A percentile compares a stretch with the other conserved stretches of the same genome.
These are phyloP conservation scores for Drosophila insularis DNA, from an alignment of 1,140 invertebrate genomes.

Conservation along the genomic window DNA sequence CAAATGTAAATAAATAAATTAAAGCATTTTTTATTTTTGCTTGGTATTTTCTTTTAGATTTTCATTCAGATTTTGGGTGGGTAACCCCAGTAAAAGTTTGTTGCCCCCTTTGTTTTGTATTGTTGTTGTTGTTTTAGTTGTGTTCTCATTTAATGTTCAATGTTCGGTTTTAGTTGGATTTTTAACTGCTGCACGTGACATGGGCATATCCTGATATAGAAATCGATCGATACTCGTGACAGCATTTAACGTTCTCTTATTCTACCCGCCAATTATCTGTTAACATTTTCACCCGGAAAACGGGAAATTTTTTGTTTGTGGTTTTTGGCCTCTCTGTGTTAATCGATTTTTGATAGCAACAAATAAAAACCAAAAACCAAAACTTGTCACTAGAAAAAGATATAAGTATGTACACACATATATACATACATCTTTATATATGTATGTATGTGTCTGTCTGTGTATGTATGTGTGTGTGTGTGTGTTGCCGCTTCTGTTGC, in stretches of 20 bases:
- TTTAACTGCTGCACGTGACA: slow-evolving; percentile 66
- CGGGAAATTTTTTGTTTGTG: slow-evolving; percentile 55
- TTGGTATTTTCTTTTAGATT: no score
- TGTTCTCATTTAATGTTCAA: background rate
- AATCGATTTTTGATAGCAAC: slow-evolving; percentile 75
- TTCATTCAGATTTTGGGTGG: background rate
- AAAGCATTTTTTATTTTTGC: no score
- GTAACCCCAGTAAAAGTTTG: background rate
- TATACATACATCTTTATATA: background rate
- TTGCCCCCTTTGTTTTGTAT: background rate
- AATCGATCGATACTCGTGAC: slow-evolving; percentile 78
- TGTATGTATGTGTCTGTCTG: slow-evolving; percentile 15
- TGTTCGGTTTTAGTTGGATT: slow-evolving; percentile 18
- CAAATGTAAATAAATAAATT: no score
- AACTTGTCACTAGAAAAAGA: background rate
- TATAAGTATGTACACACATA: background rate
- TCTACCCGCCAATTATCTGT: slow-evolving; percentile 71
- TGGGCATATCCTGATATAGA: slow-evolving; percentile 65
- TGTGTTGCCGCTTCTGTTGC: slow-evolving; percentile 53
- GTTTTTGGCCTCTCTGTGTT: no score
- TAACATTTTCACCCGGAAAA: slow-evolving; percentile 32
- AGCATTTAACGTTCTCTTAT: slow-evolving; percentile 72
- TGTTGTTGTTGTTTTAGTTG: no score
- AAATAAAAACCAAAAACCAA: slow-evolving; percentile 39
- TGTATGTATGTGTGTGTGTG: background rate